Evolutionary conservation across 2,797 vertebrate genomes (phyloP).

Genomic region (Chaunax sp.): DNA sequence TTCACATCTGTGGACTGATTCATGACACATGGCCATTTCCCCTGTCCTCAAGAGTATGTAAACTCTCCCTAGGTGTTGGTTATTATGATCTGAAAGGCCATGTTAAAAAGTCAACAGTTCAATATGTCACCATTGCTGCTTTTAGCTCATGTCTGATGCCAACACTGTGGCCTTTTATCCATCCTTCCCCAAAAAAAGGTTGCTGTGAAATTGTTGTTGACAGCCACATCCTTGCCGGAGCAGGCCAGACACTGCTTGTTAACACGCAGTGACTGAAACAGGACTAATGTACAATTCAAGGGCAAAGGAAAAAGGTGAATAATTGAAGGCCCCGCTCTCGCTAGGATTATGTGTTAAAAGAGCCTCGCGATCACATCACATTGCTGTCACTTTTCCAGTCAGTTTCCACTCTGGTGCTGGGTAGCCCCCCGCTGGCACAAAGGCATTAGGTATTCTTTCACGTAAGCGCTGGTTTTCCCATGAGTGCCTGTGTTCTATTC

Average conservation of each 20-base stretch:
- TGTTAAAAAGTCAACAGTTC: conserved; percentile 29
- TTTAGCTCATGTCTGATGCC: conserved; percentile 54
- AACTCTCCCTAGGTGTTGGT: conserved; percentile 19
- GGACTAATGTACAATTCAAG: conserved; percentile 78
- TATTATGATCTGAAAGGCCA: conserved; percentile 44
- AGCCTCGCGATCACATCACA: conserved; percentile 74
- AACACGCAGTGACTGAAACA: conserved; percentile 73
- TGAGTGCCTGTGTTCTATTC: conserved; percentile 65
- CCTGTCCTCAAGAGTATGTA: conserved; percentile 37
- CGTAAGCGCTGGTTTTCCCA: conserved; percentile 64
- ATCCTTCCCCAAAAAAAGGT: conserved; percentile 43
- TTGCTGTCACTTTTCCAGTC: conserved; percentile 76
- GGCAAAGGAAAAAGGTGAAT: conserved; percentile 78
- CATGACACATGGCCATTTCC: conserved; percentile 28
- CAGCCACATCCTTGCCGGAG: conserved; percentile 71
- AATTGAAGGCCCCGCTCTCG: conserved; percentile 77
- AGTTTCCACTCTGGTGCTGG: conserved; percentile 63
- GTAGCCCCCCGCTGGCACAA: conserved; percentile 47
- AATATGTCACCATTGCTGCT: conserved; percentile 54
- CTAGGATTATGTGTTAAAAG: conserved; percentile 71
- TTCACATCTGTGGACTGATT: conserved; percentile 29
- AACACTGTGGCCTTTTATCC: conserved; percentile 54
- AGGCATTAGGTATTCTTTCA: conserved; percentile 77
- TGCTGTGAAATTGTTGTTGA: conserved; percentile 74
- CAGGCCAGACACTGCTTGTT: conserved; percentile 75